These are phyloP conservation scores for Natator depressus DNA, from an alignment of 2,113 vertebrate genomes.

Conservation along the genomic window DNA sequence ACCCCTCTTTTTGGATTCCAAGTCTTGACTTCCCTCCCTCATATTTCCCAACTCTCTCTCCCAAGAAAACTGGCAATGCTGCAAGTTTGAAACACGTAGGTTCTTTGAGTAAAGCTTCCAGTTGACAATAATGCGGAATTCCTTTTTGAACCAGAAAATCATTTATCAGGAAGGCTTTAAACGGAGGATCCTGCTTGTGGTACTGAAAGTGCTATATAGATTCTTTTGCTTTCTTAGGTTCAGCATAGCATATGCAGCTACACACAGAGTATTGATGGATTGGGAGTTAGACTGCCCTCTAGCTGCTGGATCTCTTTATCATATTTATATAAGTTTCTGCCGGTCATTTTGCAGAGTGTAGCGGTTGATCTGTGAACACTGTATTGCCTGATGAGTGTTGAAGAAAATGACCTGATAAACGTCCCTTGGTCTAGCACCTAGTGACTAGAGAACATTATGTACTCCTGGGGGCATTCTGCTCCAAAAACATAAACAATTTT, in stretches of 20 bases:
- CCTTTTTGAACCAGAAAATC: not conserved
- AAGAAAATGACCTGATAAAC: not conserved
- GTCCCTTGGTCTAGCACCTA: not conserved
- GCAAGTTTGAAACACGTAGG: not conserved
- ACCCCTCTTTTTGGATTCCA: not conserved
- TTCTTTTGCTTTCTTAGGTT: not conserved
- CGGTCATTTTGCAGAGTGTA: not conserved
- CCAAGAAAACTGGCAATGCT: not conserved
- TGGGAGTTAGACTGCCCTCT: not conserved
- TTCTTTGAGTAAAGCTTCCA: not conserved
- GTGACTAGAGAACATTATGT: not conserved
- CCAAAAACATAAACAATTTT: no score
- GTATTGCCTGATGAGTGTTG: not conserved
- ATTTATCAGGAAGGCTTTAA: not conserved
- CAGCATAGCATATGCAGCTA: not conserved
- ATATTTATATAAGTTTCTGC: not conserved
- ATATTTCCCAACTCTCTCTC: not conserved
- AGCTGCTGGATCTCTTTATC: not conserved
- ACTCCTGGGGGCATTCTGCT: no score
- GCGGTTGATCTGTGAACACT: not conserved
- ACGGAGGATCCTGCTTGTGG: not conserved
- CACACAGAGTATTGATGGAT: fast-evolving
- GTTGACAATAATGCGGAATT: not conserved
- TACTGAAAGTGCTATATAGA: not conserved
- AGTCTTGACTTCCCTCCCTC: not conserved